Base-by-base conservation (phyloP, 1,140 invertebrate species). In the Formica selysi region DNA sequence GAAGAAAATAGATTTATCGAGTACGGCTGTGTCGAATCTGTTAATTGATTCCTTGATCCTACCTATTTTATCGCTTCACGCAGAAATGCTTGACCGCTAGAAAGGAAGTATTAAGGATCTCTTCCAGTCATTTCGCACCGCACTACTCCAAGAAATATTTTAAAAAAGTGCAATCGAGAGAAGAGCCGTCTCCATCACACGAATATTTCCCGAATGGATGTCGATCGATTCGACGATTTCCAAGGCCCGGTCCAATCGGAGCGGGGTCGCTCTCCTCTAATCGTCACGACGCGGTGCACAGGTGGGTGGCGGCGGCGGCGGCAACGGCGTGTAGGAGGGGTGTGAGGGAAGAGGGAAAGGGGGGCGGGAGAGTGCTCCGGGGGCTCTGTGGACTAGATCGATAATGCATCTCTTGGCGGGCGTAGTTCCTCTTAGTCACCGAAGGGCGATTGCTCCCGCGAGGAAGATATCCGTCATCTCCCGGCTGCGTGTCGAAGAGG, bases 321-420 rank as follows among this genome's bases (percentile, higher is more conserved):
- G 87, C 70, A 64, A 73, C 76, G 79, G 70, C 38, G 51, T 44
- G 71, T 62, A 48, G 76, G 51, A 22, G 48, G 41, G 85, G 78
- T 86, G 84, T 59, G 87, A 76, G 89, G 91, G 90, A 78, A 89
- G 76, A 83, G 79, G 83, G 89, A 86, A 87, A 88, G 70, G 83
- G 19, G 16, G 88, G 90, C 89, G 86, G 91, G 84, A 87, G 88
- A 79, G 87, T 85, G 85, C 81, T 80, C 78, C 89, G 85, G 90
- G 92, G 90, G 79, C 4, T 54, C 91, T 92, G 91, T 90, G 92
- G 93, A 94, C 93, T 93, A 93, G 93, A 94, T 94, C 94, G 93
- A 94, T 94, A 94, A 93, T 94, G 92, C 93, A 94, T 93, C 93
- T 92, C 93, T 87, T 89, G 91, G 84, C 93, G 91, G 91, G 91